Percentiles rank a stretch among this genome's conserved stretches.
Conservation (phyloP, 2,888 invertebrate genomes). For the Epinotia brunnichana region DNA sequence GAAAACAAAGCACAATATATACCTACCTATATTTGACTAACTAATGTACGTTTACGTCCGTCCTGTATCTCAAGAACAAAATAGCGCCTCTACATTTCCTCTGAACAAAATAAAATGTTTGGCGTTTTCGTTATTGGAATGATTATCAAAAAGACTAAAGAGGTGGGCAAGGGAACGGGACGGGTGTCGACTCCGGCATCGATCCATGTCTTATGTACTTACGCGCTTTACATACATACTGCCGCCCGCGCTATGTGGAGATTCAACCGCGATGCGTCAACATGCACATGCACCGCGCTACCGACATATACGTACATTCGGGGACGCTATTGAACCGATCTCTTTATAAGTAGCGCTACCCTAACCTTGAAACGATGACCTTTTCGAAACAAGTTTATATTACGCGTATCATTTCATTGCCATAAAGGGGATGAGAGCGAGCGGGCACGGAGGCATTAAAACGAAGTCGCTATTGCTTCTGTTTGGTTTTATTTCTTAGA, state of each 20-base stretch:
- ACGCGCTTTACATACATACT: constrained; percentile 74
- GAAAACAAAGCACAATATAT: background rate
- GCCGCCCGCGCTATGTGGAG: constrained; percentile 77
- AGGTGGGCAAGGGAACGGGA: constrained; percentile 55
- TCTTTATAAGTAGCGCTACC: constrained; percentile 52
- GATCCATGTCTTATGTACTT: constrained; percentile 76
- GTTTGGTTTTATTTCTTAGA: constrained; percentile 2
- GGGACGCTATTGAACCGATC: constrained; percentile 58
- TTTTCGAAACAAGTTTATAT: constrained; percentile 49
- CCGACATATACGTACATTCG: constrained; percentile 54
- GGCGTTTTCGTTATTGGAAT: constrained; percentile 44
- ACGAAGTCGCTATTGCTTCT: background rate
- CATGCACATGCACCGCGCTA: constrained; percentile 74
- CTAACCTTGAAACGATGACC: constrained; percentile 67
- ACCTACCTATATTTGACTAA: background rate
- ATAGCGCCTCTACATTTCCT: background rate
- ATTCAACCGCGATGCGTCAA: constrained; percentile 82
- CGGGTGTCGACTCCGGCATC: constrained; percentile 73
- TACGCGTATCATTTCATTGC: constrained; percentile 40
- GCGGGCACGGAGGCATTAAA: constrained; percentile 9
- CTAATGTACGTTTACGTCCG: background rate
- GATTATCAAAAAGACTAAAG: constrained; percentile 42
- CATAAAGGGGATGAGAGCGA: constrained; percentile 34
- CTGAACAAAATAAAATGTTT: constrained; percentile 11
- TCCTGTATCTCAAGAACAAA: background rate